Base-by-base conservation (phyloP, 2,113 vertebrate species). In the Tinamus guttatus region DNA sequence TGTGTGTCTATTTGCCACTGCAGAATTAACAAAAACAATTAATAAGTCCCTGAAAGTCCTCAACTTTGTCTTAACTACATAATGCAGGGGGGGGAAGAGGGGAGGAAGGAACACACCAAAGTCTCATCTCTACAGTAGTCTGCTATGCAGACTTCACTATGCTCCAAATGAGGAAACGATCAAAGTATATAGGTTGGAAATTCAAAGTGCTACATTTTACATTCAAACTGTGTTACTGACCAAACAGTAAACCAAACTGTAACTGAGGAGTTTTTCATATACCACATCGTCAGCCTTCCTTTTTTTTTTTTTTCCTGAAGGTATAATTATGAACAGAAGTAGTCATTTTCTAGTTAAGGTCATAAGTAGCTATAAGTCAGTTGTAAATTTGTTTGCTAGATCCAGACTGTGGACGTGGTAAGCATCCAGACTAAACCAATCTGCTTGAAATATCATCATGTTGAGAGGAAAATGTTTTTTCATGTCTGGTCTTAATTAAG, bases 381-480 rank as follows among this genome's bases (percentile, higher is more conserved):
- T 25, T 92, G 62, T 52, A 71, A 89, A 91, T 93, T 79, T 87
- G 36, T 25, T 92, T 91, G 71, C 49, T 38, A 67, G 24, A 80
- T 68, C n/a, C 73, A 94, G 65, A 85, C 86, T 89, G 70, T 69
- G 49, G 28, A 30, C 28, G 54, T 30, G 54, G 28, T 56, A 56
- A 56, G 54, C 54, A 56, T 25, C n/a, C 68, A 87, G 81, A 79
- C 25, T 69, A 85, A 92, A 80, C 10, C 79, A 93, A 85, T 80
- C 67, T 92, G 71, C 54, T 79, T 67, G 43, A 89, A 91, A 93
- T 77, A 74, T 45, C 67, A 69, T 38, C 81, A 18, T 84, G 83
- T n/a, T 38, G 32, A 82, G 15, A 36, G 34, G 20, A 64, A 92
- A 90, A 75, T 36, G 2, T 0, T 4, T 94, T 87, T 73, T 60